These are phyloP conservation scores for Xylophagus ater DNA, from an alignment of 2,888 invertebrate species.

Conservation along the genomic window DNA sequence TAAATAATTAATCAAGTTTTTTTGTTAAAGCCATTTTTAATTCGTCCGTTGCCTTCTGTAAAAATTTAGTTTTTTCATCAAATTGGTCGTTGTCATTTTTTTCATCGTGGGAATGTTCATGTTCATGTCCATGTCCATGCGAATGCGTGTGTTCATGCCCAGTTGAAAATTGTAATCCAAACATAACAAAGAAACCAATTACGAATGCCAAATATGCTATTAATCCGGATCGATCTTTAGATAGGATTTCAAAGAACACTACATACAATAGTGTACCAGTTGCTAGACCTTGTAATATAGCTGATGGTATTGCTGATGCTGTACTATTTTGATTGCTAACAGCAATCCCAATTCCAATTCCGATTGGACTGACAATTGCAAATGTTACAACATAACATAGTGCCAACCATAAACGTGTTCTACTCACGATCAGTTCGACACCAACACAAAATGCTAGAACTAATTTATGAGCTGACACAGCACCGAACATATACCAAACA, in stretches of 20 bases:
- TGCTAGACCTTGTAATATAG: constrained; percentile 69
- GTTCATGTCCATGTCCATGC: constrained; percentile 3
- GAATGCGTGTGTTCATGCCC: too few relatives aligned
- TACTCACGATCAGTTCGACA: constrained; percentile 63
- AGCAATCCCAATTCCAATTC: constrained; percentile 62
- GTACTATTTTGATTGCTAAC: constrained; percentile 45
- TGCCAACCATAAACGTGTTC: constrained; percentile 50
- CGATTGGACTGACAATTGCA: constrained; percentile 68
- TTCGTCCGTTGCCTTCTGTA: constrained; percentile 5
- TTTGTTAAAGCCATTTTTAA: neutral
- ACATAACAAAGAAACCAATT: constrained; percentile 61
- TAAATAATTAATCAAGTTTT: constrained; percentile 4
- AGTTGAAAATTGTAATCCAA: constrained; percentile 36
- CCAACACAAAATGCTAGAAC: constrained; percentile 84
- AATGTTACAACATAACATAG: constrained; percentile 62
- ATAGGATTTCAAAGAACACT: constrained; percentile 91
- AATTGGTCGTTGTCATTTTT: neutral
- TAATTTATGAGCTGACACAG: constrained; percentile 73
- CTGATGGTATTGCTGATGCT: constrained; percentile 50
- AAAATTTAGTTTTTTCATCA: constrained; percentile 6
- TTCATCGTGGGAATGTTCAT: neutral
- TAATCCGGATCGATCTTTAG: constrained; percentile 45
- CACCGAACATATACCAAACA: constrained; percentile 72
- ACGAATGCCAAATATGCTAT: constrained; percentile 54
- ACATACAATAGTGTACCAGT: constrained; percentile 89